Base-by-base conservation (phyloP, 2,888 invertebrate genomes). In the Alsophila aescularia region DNA sequence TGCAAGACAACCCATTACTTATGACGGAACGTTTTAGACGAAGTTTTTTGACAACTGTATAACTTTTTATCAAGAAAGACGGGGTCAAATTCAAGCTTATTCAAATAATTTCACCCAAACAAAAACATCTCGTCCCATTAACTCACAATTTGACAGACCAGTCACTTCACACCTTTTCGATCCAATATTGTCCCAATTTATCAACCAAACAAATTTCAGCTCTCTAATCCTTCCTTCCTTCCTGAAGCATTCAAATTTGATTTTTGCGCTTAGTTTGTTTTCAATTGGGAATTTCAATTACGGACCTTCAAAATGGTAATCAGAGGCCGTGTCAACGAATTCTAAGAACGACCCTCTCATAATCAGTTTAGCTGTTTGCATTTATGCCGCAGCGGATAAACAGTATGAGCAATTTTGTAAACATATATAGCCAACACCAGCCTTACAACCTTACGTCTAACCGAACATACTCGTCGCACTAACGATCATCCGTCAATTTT, bases 301-400 rank as follows among this genome's bases (percentile, higher is more conserved):
- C 42, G 41, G 31, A 13, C 50, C 58, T 54, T 58, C 64, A 65
- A 56, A 68, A 64, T 67, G 53, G 63, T 72, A 69, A 68, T 70
- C 56, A 61, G 39, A 62, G 60, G 58, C 55, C 61, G 62, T 68
- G 65, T 65, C 66, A 68, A 52, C 65, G 61, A 64, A 69, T 67
- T 58, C 55, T 52, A 60, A 55, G 60, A 64, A 32, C 52, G 50
- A 43, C 55, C 61, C 58, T 60, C 66, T 66, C 54, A 54, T 65
- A 68, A 67, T 67, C 52, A 62, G 54, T 62, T 63, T 62, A 61
- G 43, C 52, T 51, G 54, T 65, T 62, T 54, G 48, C 57, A 15
- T 52, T 53, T 56, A 51, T 45, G 32, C 54, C 35, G 43, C 35
- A 36, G 32, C 27, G 24, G 9, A 43, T 16, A 13, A 45, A 44